A percentile compares a stretch with the other conserved stretches of the same genome.
phyloP scores from a whole-genome alignment of 2,113 vertebrate species.

The Neogobius melanostomus region DNA sequence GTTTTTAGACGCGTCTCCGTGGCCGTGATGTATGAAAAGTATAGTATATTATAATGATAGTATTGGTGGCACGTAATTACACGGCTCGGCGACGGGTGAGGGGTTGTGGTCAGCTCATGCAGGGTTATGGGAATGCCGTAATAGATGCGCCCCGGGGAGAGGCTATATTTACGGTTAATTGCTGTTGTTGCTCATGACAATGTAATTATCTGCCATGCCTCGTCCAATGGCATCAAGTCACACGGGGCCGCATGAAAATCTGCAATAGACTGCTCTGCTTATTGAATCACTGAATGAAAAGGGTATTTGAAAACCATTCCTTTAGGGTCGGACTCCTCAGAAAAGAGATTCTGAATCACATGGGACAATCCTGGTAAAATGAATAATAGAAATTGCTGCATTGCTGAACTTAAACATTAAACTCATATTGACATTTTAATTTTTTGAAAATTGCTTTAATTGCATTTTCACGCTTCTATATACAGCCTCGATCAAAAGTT shows the following conservation, averaged over 20 bases:
- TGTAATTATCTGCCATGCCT: constrained; percentile 26
- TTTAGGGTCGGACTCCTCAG: too few relatives aligned
- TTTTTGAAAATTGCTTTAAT: too few relatives aligned
- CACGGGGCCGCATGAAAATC: constrained; percentile 12
- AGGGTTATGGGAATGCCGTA: constrained; percentile 19
- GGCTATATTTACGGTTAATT: constrained; percentile 37
- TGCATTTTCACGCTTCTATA: too few relatives aligned
- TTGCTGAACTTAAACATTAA: too few relatives aligned
- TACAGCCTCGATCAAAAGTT: too few relatives aligned
- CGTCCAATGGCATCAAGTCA: constrained; percentile 17
- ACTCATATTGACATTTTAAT: too few relatives aligned
- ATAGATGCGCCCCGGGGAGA: constrained; percentile 13
- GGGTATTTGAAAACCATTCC: too few relatives aligned
- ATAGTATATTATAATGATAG: constrained; percentile 34
- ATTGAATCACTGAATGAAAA: too few relatives aligned
- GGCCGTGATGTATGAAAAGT: constrained; percentile 10
- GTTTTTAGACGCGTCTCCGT: neutral
- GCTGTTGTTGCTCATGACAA: constrained; percentile 27
- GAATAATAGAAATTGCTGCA: too few relatives aligned
- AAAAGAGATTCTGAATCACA: too few relatives aligned
- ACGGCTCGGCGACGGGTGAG: neutral
- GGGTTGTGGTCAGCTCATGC: constrained; percentile 19
- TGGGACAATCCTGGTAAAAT: too few relatives aligned
- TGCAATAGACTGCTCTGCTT: neutral
- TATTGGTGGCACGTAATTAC: constrained; percentile 23